These are phyloP conservation scores for Cichladusa arquata DNA, from an alignment of 2,113 vertebrate genomes.

Conservation along the genomic window DNA sequence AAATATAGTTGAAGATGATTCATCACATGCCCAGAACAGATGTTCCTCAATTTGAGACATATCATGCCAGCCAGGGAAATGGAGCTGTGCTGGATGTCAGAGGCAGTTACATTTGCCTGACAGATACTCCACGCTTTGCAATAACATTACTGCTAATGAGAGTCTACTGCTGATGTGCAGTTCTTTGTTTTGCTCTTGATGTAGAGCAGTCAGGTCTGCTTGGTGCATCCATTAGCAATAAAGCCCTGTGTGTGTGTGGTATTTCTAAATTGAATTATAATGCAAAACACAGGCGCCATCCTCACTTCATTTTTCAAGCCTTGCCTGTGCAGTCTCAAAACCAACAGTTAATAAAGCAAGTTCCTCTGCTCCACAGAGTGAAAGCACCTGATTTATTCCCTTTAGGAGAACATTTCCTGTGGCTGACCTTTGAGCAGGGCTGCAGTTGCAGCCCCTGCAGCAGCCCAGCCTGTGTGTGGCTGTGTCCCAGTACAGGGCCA, in stretches of 20 bases:
- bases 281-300: constrained; percentile 13
- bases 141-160: constrained; percentile 59
- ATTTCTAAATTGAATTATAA: constrained; percentile 32
- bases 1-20: constrained; percentile 42
- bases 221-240: constrained; percentile 32
- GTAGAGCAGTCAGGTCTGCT: constrained; percentile 35
- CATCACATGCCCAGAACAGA: not conserved
- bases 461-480: not conserved
- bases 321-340: constrained; percentile 20
- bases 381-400: constrained; percentile 4
- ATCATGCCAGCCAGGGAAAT: constrained; percentile 8
- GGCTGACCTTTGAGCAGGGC: not conserved
- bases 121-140: not conserved
- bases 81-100: constrained; percentile 22
- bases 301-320: constrained; percentile 7
- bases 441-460: not conserved
- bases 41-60: constrained; percentile 30
- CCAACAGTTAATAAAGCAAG: constrained; percentile 17
- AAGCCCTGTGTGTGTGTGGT: not conserved
- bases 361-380: not conserved
- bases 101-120: constrained; percentile 40
- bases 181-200: constrained; percentile 39
- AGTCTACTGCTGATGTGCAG: constrained; percentile 17
- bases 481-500: not conserved
- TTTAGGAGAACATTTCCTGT: not conserved